Evolutionary conservation across 2,888 invertebrate species (phyloP), one percentile per base, ranked within the genome.

Genomic region (Macrostomum cliftonense): DNA sequence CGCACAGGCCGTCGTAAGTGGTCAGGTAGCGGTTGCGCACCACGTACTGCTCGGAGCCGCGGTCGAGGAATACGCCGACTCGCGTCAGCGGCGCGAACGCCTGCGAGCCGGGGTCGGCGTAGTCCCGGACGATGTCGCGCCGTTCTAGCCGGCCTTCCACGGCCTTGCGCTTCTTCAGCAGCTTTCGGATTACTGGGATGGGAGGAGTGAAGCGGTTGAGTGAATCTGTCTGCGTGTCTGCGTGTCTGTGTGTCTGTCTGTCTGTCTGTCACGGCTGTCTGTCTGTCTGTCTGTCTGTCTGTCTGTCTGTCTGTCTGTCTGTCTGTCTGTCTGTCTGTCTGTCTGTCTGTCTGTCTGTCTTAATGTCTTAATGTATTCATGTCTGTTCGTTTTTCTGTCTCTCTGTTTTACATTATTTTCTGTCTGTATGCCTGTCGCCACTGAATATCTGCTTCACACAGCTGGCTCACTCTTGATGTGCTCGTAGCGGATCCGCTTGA

Each of bases 361-460:
- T n/a, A n/a, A n/a, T n/a, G n/a, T n/a, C n/a, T 63, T 65, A 37
- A 69, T 65, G 53, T 69, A 65, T 51, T 68, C 65, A 56, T 62
- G 63, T n/a, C n/a, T n/a, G n/a, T n/a, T n/a, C n/a, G n/a, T n/a
- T n/a, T n/a, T n/a, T n/a, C n/a, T n/a, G n/a, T n/a, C n/a, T n/a
- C n/a, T n/a, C n/a, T n/a, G n/a, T n/a, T n/a, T n/a, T n/a, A n/a
- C n/a, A n/a, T n/a, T n/a, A n/a, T n/a, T n/a, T n/a, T n/a, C n/a
- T n/a, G n/a, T n/a, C n/a, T n/a, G n/a, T n/a, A n/a, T n/a, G n/a
- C n/a, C n/a, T n/a, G n/a, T n/a, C n/a, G n/a, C n/a, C n/a, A n/a
- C n/a, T n/a, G n/a, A n/a, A n/a, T n/a, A n/a, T n/a, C n/a, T n/a
- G n/a, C n/a, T n/a, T n/a, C n/a, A n/a, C n/a, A n/a, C n/a, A n/a